A percentile compares a stretch with the other conserved stretches of the same genome.
phyloP scores from a whole-genome alignment of 2,113 vertebrate species.

The Ciconia stormi region DNA sequence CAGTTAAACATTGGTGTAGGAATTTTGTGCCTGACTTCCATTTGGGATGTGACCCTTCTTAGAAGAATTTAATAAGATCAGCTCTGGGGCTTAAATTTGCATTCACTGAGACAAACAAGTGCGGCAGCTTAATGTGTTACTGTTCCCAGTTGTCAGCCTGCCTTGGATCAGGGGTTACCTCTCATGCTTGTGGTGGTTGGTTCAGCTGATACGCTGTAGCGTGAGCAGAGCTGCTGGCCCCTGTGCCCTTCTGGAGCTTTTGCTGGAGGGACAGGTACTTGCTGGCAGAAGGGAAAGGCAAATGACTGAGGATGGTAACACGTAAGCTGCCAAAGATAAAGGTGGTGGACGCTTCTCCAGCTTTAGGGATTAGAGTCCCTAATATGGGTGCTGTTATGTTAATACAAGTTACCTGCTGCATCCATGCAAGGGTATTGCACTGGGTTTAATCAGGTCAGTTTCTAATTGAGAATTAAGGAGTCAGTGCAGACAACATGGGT shows the following conservation, averaged over 20 bases:
- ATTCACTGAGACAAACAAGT: background rate
- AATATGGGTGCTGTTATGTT: background rate
- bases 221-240: background rate
- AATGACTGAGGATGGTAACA: background rate
- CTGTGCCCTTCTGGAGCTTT: background rate
- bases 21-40: background rate
- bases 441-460: background rate
- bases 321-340: background rate
- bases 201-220: background rate
- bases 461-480: background rate
- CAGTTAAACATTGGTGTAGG: rapidly evolving
- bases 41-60: background rate
- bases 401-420: background rate
- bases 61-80: background rate
- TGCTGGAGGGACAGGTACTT: background rate
- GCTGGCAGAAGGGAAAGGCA: background rate
- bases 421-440: background rate
- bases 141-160: background rate
- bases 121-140: background rate
- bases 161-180: background rate
- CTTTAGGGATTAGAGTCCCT: conserved; percentile 25
- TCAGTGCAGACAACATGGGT: background rate
- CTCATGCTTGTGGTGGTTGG: background rate
- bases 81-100: background rate
- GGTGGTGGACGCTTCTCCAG: background rate